phyloP scores from a whole-genome alignment of 30 jellyfish, hydroid and myxozoan species.

The Mastigias papua region DNA sequence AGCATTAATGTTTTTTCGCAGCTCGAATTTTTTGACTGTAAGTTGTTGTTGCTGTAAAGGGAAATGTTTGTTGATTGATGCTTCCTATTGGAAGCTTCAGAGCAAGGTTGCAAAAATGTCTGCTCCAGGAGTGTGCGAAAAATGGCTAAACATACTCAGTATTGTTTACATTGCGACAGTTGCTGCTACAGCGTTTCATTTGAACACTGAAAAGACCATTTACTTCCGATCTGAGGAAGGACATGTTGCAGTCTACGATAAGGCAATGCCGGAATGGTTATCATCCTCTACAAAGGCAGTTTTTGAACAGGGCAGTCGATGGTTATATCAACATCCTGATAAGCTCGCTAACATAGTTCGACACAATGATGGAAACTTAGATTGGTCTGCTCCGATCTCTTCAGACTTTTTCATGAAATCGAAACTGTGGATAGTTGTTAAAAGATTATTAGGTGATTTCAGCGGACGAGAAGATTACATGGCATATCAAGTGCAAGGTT shows the following conservation, averaged over 20 bases:
- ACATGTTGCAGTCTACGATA: slow-evolving; percentile 52
- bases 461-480: slow-evolving; percentile 23
- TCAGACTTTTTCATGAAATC: slow-evolving; percentile 59
- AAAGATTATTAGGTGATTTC: slow-evolving; percentile 21
- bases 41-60: too few relatives aligned
- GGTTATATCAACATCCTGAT: slow-evolving; percentile 65
- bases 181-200: not conserved
- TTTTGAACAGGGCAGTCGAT: slow-evolving; percentile 13
- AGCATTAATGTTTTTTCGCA: too few relatives aligned
- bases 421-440: slow-evolving; percentile 51
- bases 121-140: too few relatives aligned
- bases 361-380: slow-evolving; percentile 34
- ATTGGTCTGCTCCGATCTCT: slow-evolving; percentile 60
- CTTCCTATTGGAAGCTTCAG: too few relatives aligned
- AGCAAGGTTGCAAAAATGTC: too few relatives aligned
- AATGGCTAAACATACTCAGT: not conserved
- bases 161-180: not conserved
- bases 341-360: slow-evolving; percentile 14
- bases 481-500: slow-evolving; percentile 45
- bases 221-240: slow-evolving; percentile 35
- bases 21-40: too few relatives aligned
- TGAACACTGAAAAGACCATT: slow-evolving; percentile 17
- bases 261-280: slow-evolving; percentile 71
- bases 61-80: too few relatives aligned
- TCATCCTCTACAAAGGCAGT: not conserved